These are phyloP conservation scores for Thryonomys swinderianus DNA, from an alignment of 2,113 vertebrate species.

Conservation along the genomic window DNA sequence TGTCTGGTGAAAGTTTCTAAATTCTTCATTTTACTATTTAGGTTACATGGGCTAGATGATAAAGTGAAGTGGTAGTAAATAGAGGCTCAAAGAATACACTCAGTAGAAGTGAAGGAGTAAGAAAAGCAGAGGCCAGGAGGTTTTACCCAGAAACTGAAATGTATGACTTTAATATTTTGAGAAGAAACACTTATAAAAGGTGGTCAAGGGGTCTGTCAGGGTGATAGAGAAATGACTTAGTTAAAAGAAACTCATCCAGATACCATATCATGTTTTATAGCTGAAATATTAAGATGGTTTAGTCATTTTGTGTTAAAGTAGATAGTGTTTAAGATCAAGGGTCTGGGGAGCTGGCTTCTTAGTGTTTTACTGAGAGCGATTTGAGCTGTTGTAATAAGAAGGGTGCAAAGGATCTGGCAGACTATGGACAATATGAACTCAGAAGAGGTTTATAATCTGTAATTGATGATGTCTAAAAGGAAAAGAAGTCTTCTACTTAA, in stretches of 20 bases:
- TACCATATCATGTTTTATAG: neutral
- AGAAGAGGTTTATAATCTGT: neutral
- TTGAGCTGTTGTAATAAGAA: neutral
- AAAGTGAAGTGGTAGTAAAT: neutral
- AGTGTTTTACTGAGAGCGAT: neutral
- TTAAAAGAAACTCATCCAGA: neutral
- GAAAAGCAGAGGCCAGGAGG: neutral
- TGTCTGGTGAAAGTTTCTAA: neutral
- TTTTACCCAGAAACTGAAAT: neutral
- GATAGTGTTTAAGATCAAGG: neutral
- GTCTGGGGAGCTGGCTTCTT: neutral
- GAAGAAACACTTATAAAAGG: slow-evolving; percentile 22
- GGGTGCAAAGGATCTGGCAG: neutral
- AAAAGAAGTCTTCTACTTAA: neutral
- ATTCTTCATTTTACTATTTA: neutral
- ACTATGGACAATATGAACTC: neutral
- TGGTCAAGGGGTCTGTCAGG: neutral
- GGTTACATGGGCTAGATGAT: neutral
- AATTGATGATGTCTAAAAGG: neutral
- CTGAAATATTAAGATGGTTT: neutral
- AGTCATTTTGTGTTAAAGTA: neutral
- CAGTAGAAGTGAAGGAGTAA: neutral
- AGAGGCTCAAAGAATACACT: neutral
- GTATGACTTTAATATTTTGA: neutral
- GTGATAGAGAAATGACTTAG: neutral